Evolutionary conservation across 35 echinoderm and acorn worm genomes (phyloP).

Genomic region (Anneissia japonica): DNA sequence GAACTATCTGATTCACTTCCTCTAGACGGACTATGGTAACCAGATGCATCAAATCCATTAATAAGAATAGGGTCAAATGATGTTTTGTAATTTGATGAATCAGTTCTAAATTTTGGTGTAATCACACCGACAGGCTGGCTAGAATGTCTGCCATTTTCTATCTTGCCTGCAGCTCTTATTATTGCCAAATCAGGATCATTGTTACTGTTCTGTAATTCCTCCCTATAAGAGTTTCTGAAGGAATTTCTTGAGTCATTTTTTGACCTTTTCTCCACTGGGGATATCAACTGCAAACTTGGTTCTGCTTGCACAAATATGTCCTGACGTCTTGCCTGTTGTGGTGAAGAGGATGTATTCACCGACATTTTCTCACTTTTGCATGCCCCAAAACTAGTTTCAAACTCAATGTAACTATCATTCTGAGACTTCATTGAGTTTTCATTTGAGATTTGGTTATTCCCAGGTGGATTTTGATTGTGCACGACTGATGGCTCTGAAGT

Average conservation of each 20-base stretch:
- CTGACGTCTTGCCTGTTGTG: background rate
- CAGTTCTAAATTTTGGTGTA: background rate
- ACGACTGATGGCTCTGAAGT: background rate
- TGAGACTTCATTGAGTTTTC: too few relatives aligned
- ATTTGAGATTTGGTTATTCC: background rate
- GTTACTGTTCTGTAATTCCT: conserved; percentile 40
- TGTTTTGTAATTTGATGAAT: background rate
- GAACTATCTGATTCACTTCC: background rate
- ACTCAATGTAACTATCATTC: background rate
- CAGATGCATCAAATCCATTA: background rate
- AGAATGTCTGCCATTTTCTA: conserved; percentile 58
- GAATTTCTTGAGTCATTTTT: conserved; percentile 26
- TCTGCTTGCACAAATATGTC: background rate
- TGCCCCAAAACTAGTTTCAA: background rate
- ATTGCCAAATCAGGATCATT: conserved; percentile 86
- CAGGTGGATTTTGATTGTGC: background rate
- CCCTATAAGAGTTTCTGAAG: conserved; percentile 73
- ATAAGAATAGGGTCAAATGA: background rate
- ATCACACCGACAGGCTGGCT: background rate
- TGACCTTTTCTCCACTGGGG: background rate
- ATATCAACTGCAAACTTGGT: background rate
- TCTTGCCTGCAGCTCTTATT: conserved; percentile 65
- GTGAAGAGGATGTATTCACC: background rate
- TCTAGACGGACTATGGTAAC: background rate
- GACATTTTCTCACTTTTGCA: background rate